A percentile compares a stretch with the other conserved stretches of the same genome.
phyloP scores from a whole-genome alignment of 1,140 invertebrate species.

The Delia radicum region DNA sequence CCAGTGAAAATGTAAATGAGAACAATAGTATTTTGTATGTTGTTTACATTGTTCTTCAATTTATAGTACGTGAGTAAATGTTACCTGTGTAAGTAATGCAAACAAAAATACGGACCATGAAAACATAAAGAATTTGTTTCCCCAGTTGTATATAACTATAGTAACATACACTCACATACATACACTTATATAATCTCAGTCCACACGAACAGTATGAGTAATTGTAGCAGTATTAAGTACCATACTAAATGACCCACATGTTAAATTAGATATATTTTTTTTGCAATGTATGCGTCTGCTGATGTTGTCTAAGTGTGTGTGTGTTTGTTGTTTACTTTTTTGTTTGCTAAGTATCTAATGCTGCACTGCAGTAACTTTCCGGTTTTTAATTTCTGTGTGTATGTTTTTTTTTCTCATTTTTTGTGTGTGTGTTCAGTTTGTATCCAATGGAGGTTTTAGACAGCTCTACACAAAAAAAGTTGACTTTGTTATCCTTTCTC shows the following conservation, averaged over 20 bases:
- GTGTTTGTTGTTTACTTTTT: neutral
- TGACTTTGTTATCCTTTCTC: neutral
- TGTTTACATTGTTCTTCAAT: neutral
- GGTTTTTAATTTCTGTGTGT: neutral
- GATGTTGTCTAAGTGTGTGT: neutral
- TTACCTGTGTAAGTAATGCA: neutral
- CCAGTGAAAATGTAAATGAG: neutral
- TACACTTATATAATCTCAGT: neutral
- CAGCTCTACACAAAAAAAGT: too few species aligned
- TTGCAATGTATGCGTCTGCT: neutral
- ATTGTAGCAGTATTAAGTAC: neutral
- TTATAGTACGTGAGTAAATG: neutral
- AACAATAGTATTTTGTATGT: neutral
- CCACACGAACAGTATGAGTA: neutral
- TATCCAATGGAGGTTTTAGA: neutral
- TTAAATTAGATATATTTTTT: neutral
- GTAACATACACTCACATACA: neutral
- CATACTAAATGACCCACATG: neutral
- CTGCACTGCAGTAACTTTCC: constrained; percentile 3
- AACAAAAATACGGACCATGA: neutral
- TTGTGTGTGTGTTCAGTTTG: neutral
- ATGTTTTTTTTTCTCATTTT: neutral
- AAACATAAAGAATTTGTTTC: neutral
- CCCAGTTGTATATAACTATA: neutral
- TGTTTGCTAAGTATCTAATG: neutral